phyloP scores from a whole-genome alignment of 2,888 invertebrate species.

The Metopia argyrocephala region DNA sequence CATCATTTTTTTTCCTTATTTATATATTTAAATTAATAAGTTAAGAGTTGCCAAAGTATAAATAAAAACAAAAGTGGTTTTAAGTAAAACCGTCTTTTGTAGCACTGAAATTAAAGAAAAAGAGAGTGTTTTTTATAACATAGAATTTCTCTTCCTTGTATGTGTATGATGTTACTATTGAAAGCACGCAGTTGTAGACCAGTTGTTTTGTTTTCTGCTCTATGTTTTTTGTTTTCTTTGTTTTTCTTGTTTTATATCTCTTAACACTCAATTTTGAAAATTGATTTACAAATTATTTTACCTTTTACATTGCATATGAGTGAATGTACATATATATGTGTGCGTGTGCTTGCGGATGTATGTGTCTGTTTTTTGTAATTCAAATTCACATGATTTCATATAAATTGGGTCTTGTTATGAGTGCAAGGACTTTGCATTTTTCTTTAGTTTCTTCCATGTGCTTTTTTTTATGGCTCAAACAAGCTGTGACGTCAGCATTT shows the following conservation, averaged over 20 bases:
- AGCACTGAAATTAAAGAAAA: not conserved
- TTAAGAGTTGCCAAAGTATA: not conserved
- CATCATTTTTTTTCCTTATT: too few relatives aligned
- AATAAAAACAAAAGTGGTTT: not conserved
- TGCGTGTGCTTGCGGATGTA: too few relatives aligned
- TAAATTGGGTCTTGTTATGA: slow-evolving; percentile 64
- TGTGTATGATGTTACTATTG: not conserved
- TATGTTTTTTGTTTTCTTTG: too few relatives aligned
- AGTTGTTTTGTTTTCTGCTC: slow-evolving; percentile 11
- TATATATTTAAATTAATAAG: too few relatives aligned
- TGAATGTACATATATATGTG: not conserved
- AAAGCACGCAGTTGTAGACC: slow-evolving; percentile 1
- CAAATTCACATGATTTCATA: slow-evolving; percentile 62
- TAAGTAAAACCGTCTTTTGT: too few relatives aligned
- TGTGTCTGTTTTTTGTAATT: slow-evolving; percentile 18
- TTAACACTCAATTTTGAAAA: slow-evolving; percentile 59
- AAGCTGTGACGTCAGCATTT: slow-evolving; percentile 63
- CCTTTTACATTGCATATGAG: slow-evolving; percentile 10
- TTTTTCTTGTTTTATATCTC: too few relatives aligned
- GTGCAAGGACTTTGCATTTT: slow-evolving; percentile 60
- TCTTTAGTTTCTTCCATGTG: not conserved
- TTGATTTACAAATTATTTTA: slow-evolving; percentile 63
- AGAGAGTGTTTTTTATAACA: not conserved
- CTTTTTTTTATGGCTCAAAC: slow-evolving; percentile 30
- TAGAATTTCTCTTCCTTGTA: not conserved